phyloP scores from a whole-genome alignment of 2,888 invertebrate genomes.

The Cecidostiba fungosa region DNA sequence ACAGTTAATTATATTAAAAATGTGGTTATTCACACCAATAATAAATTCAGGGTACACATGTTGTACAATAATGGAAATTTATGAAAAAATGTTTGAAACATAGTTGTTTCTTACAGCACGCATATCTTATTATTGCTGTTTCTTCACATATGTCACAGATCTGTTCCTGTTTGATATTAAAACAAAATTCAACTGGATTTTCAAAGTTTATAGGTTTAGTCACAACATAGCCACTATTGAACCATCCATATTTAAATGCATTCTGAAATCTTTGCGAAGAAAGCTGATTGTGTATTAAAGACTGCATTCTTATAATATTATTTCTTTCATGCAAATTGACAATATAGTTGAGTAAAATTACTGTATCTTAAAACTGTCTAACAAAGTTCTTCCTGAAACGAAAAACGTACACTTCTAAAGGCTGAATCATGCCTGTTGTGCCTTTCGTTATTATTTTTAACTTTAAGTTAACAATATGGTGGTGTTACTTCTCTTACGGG shows the following conservation, averaged over 20 bases:
- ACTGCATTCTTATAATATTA: slow-evolving; percentile 60
- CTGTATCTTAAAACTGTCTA: slow-evolving; percentile 56
- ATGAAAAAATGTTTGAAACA: slow-evolving; percentile 50
- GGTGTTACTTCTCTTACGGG: too few species aligned
- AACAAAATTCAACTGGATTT: slow-evolving; percentile 55
- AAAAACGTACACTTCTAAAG: slow-evolving; percentile 60
- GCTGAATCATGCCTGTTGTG: slow-evolving; percentile 56
- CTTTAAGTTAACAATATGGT: too few species aligned
- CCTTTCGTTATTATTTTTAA: too few species aligned
- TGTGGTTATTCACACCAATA: too few species aligned
- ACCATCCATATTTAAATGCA: slow-evolving; percentile 62
- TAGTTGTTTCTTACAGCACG: slow-evolving; percentile 55
- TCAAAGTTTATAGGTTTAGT: slow-evolving; percentile 45
- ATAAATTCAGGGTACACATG: neutral
- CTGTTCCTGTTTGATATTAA: slow-evolving; percentile 29
- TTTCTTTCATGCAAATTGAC: slow-evolving; percentile 62
- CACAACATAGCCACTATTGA: slow-evolving; percentile 61
- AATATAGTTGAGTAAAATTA: slow-evolving; percentile 44
- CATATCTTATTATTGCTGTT: slow-evolving; percentile 50
- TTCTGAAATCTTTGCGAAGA: slow-evolving; percentile 57
- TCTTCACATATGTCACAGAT: slow-evolving; percentile 31
- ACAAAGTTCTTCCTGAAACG: slow-evolving; percentile 61
- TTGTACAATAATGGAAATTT: slow-evolving; percentile 23
- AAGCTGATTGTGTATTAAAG: slow-evolving; percentile 60
- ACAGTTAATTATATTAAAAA: neutral